Evolutionary conservation across 2,113 vertebrate species (phyloP).

Genomic region (Psilopogon haemacephalus): DNA sequence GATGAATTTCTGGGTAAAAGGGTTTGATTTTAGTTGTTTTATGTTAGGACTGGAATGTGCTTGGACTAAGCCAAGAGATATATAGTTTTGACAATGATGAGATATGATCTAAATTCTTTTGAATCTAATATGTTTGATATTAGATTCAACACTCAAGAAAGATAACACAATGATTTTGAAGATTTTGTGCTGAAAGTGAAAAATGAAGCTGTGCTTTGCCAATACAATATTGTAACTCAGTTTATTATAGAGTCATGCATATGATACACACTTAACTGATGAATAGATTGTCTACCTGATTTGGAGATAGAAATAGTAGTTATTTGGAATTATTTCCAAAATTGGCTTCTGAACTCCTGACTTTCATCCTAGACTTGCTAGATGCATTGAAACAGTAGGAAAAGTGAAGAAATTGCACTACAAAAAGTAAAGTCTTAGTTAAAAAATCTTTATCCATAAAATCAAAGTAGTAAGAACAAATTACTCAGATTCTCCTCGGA

Average conservation of each 20-base stretch:
- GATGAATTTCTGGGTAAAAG: background rate
- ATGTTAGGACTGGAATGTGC: background rate
- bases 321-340: background rate
- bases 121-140: background rate
- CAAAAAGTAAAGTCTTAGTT: background rate
- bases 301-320: background rate
- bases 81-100: background rate
- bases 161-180: background rate
- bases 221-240: background rate
- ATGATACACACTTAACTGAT: background rate
- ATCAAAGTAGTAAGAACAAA: background rate
- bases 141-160: rapidly evolving
- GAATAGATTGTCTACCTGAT: background rate
- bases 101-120: background rate
- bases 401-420: background rate
- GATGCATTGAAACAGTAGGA: background rate
- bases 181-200: background rate
- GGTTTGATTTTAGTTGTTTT: background rate
- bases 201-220: background rate
- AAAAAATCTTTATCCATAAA: background rate
- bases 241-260: background rate
- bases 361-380: background rate
- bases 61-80: background rate
- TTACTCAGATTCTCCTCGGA: background rate
- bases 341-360: background rate